phyloP scores from a whole-genome alignment of 2,888 invertebrate species.

The Tupiocoris notatus region DNA sequence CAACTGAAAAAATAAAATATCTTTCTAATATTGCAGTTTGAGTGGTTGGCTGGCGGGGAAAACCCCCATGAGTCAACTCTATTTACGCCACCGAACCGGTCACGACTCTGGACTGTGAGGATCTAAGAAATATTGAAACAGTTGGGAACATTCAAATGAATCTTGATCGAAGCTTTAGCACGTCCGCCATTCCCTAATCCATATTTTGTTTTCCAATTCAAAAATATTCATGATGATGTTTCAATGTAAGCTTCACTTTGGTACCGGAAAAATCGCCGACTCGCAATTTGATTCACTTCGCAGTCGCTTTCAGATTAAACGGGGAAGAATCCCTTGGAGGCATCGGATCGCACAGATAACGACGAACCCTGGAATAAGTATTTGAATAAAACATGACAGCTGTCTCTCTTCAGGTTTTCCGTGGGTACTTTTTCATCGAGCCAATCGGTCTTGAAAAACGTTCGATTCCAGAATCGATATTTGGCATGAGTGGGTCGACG shows the following conservation, averaged over 20 bases:
- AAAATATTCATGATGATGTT: background rate
- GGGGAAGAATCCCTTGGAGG: background rate
- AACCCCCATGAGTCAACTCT: no score
- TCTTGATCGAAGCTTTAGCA: no score
- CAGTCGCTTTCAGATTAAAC: background rate
- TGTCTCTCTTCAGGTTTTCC: conserved; percentile 1
- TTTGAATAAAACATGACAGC: conserved; percentile 36
- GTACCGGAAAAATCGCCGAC: background rate
- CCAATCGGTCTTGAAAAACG: background rate
- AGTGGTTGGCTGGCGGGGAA: no score
- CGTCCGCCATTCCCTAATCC: no score
- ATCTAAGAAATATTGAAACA: no score
- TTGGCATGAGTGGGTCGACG: conserved; percentile 18
- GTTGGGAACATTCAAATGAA: no score
- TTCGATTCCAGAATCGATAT: conserved; percentile 26
- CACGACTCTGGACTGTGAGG: no score
- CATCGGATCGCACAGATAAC: conserved; percentile 15
- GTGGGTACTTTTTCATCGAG: background rate
- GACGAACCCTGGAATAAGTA: conserved; percentile 15
- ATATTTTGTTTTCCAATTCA: background rate
- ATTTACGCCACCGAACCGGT: no score
- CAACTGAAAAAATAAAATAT: no score
- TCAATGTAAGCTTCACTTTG: background rate
- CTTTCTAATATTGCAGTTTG: no score
- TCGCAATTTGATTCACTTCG: background rate